Evolutionary conservation across 2,797 vertebrate genomes (phyloP).

Genomic region (Yasuhikotakia modesta): DNA sequence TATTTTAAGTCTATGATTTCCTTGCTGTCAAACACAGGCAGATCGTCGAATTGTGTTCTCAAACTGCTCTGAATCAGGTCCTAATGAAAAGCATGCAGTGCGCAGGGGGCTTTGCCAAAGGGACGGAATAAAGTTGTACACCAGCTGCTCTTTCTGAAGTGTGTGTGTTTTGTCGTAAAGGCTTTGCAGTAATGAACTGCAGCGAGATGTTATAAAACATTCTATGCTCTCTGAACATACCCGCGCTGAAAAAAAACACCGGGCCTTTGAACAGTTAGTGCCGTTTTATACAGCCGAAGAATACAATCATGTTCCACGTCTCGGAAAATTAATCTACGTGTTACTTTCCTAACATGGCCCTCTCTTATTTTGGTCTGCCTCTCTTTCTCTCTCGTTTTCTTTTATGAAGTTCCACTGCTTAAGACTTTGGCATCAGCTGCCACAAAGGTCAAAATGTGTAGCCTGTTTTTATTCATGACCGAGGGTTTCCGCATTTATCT

Average conservation of each 20-base stretch:
- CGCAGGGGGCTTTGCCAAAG: conserved; percentile 23
- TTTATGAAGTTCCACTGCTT: conserved; percentile 52
- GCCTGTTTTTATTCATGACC: conserved; percentile 29
- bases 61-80: conserved; percentile 78
- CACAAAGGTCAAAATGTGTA: conserved; percentile 44
- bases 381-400: neutral
- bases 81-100: conserved; percentile 78
- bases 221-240: conserved; percentile 67
- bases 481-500: conserved; percentile 42
- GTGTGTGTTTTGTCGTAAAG: conserved; percentile 76
- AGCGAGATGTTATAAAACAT: conserved; percentile 65
- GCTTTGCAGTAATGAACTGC: conserved; percentile 74
- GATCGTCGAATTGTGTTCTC: conserved; percentile 75
- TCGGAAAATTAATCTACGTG: conserved; percentile 59
- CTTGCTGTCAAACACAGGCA: conserved; percentile 70
- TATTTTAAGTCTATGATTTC: conserved; percentile 47
- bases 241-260: conserved; percentile 26
- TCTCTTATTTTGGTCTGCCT: neutral
- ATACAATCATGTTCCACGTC: conserved; percentile 68
- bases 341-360: conserved; percentile 30
- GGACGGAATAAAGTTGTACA: conserved; percentile 72
- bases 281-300: conserved; percentile 44
- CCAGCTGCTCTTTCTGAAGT: conserved; percentile 82
- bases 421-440: conserved; percentile 35
- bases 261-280: conserved; percentile 65